Percentiles rank a stretch among this genome's conserved stretches.
Evolutionary conservation across 1,140 invertebrate genomes (phyloP).

Genomic region (silkworm (Bombyx mori)): DNA sequence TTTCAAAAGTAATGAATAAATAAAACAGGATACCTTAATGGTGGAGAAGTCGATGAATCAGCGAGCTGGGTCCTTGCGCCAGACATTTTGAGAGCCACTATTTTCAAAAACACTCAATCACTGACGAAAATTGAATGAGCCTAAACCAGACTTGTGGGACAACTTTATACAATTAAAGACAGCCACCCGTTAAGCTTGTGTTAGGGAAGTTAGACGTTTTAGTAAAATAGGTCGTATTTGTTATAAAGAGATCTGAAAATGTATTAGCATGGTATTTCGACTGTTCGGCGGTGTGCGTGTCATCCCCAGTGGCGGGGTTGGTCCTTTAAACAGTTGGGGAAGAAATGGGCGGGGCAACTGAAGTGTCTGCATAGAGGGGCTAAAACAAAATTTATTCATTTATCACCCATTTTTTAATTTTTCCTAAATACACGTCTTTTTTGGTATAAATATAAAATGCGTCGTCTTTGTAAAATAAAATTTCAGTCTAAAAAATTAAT

Average conservation of each 20-base stretch:
- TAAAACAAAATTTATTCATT: too few relatives aligned
- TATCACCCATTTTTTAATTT: too few relatives aligned
- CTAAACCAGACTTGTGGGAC: slow-evolving; percentile 23
- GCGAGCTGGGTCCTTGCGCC: slow-evolving; percentile 49
- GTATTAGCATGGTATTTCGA: too few relatives aligned
- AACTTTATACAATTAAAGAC: slow-evolving; percentile 41
- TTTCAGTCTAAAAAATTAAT: too few relatives aligned
- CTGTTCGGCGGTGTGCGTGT: slow-evolving; percentile 20
- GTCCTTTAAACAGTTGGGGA: slow-evolving; percentile 31
- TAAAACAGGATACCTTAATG: slow-evolving; percentile 33
- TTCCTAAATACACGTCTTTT: too few relatives aligned
- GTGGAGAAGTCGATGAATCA: slow-evolving; percentile 55
- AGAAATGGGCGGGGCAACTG: slow-evolving; percentile 29
- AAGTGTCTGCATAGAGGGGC: slow-evolving; percentile 10
- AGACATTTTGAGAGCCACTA: slow-evolving; percentile 18
- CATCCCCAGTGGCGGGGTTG: slow-evolving; percentile 34
- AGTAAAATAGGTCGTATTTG: too few relatives aligned
- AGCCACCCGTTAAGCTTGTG: too few relatives aligned
- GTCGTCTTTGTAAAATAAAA: too few relatives aligned
- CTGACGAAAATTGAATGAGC: slow-evolving; percentile 30
- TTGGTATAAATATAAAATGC: too few relatives aligned
- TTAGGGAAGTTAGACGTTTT: too few relatives aligned
- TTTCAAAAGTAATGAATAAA: too few relatives aligned
- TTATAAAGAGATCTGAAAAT: too few relatives aligned
- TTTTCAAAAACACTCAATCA: slow-evolving; percentile 7